Percentiles rank a stretch among this genome's conserved stretches.
phyloP scores from a whole-genome alignment of 53 echinoderm and acorn worm genomes.

The Temnopleurus reevesii region DNA sequence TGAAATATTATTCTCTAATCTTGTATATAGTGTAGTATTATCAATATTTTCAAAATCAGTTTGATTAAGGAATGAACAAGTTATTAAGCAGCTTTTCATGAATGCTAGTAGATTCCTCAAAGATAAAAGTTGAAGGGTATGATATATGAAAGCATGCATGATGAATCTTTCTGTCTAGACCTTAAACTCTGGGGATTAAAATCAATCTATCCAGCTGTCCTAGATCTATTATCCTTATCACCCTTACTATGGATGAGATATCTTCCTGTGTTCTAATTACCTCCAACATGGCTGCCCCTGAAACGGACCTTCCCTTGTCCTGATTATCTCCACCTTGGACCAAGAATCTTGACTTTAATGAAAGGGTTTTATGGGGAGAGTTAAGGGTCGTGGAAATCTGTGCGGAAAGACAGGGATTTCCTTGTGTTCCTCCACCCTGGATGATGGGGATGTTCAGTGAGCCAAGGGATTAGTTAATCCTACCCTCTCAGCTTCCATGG shows the following conservation, averaged over 20 bases:
- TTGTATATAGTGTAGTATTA: too few relatives aligned
- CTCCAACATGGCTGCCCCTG: not conserved
- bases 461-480: slow-evolving; percentile 18
- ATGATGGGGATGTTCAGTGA: slow-evolving; percentile 4
- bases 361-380: not conserved
- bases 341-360: not conserved
- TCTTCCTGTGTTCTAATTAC: slow-evolving; percentile 27
- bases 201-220: slow-evolving; percentile 14
- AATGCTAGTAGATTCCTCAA: too few relatives aligned
- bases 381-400: not conserved
- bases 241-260: not conserved
- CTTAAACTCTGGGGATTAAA: not conserved
- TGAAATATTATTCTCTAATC: too few relatives aligned
- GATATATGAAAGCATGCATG: too few relatives aligned
- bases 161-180: not conserved
- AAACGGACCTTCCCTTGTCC: not conserved
- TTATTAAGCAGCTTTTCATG: too few relatives aligned
- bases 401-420: slow-evolving; percentile 15
- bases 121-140: too few relatives aligned
- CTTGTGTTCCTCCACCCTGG: slow-evolving; percentile 19
- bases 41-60: too few relatives aligned
- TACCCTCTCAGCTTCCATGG: not conserved
- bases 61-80: too few relatives aligned
- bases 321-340: slow-evolving; percentile 23
- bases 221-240: not conserved